phyloP scores from a whole-genome alignment of 2,797 vertebrate species.

The Potorous gilbertii region DNA sequence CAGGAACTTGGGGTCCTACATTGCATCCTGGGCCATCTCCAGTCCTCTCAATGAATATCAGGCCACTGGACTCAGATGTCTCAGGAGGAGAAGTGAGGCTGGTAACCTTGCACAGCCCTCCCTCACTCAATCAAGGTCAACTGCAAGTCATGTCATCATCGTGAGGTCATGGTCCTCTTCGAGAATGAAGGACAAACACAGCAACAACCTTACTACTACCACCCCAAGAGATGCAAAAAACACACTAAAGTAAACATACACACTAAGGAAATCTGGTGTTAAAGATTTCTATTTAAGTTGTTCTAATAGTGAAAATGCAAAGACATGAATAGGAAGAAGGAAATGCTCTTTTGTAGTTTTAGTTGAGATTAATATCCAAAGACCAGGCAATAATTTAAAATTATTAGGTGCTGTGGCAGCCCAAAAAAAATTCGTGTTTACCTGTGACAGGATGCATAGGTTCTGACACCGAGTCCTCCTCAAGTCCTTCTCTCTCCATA shows the following conservation, averaged over 20 bases:
- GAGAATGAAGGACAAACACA: too few relatives aligned
- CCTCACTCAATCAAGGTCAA: too few relatives aligned
- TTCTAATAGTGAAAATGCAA: neutral
- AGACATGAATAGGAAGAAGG: neutral
- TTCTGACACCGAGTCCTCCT: neutral
- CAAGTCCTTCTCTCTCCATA: neutral
- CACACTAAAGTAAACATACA: neutral
- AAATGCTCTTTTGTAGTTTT: neutral
- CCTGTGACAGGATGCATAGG: neutral
- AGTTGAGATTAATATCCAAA: neutral
- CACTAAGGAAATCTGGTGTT: neutral
- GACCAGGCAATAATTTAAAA: neutral
- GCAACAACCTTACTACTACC: neutral
- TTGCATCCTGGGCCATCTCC: too few relatives aligned
- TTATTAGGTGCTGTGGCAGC: neutral
- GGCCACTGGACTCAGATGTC: too few relatives aligned
- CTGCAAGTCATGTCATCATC: too few relatives aligned
- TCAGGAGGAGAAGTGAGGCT: too few relatives aligned
- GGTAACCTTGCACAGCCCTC: too few relatives aligned
- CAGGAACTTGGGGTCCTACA: too few relatives aligned
- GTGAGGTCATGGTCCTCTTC: too few relatives aligned
- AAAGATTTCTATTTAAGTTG: neutral
- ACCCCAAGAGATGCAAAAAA: neutral
- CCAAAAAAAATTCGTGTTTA: neutral
- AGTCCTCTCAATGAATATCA: too few relatives aligned